Evolutionary conservation across 2,888 invertebrate genomes (phyloP).

Genomic region (Lepidochitona cinerea): DNA sequence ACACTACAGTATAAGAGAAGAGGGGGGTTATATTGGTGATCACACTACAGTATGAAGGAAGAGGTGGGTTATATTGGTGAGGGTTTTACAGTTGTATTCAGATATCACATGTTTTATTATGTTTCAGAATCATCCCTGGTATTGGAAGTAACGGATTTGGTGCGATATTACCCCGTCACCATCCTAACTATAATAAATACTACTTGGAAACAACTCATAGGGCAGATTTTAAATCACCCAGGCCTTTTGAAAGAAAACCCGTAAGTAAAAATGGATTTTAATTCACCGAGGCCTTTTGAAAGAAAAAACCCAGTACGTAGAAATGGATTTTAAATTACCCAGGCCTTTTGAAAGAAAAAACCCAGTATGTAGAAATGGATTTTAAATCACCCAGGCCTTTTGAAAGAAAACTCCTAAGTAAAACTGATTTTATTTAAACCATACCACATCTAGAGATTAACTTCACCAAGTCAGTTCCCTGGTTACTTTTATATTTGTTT

Average conservation of each 20-base stretch:
- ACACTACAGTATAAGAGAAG: no score
- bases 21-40: no score
- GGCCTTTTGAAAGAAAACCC: conserved; percentile 52
- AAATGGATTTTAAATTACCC: conserved; percentile 59
- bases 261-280: conserved; percentile 39
- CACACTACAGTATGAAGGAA: no score
- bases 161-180: conserved; percentile 63
- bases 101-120: no score
- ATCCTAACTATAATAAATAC: conserved; percentile 61
- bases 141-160: conserved; percentile 56
- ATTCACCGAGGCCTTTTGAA: conserved; percentile 57
- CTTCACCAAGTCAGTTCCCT: no score
- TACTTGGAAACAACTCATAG: conserved; percentile 64
- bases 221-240: conserved; percentile 63
- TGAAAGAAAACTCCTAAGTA: conserved; percentile 51
- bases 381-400: conserved; percentile 61
- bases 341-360: conserved; percentile 51
- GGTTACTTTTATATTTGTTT: no score
- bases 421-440: neutral
- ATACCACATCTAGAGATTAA: no score
- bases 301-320: conserved; percentile 49
- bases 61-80: no score
- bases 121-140: conserved; percentile 40
- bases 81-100: no score
- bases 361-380: conserved; percentile 51